A percentile compares a stretch with the other conserved stretches of the same genome.
These are phyloP conservation scores for Orthosia cruda DNA, from an alignment of 2,888 invertebrate species.

Conservation along the genomic window DNA sequence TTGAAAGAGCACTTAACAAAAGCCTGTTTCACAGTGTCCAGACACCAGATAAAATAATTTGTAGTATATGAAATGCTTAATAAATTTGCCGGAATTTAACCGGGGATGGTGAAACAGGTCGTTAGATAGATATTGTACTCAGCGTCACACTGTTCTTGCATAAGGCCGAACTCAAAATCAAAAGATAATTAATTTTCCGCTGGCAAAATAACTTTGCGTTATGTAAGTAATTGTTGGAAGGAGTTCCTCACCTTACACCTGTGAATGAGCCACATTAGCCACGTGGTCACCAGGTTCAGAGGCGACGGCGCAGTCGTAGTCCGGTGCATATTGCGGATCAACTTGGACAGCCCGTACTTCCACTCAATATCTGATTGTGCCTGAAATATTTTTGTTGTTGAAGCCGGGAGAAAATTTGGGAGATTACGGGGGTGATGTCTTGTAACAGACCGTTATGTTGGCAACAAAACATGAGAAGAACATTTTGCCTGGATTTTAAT, in stretches of 20 bases:
- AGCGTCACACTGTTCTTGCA: neutral
- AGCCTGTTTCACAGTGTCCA: neutral
- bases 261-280: constrained; percentile 96
- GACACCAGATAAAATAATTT: neutral
- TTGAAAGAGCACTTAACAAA: neutral
- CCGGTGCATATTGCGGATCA: constrained; percentile 99
- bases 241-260: constrained; percentile 93
- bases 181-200: neutral
- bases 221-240: neutral
- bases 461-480: neutral
- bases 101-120: neutral
- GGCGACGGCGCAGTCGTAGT: constrained; percentile 99
- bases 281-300: constrained; percentile 98
- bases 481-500: too few species aligned
- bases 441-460: neutral
- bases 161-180: neutral
- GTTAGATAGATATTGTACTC: neutral
- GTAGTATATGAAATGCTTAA: neutral
- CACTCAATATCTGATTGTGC: constrained; percentile 99
- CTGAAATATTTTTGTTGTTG: constrained; percentile 88
- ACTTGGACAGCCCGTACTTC: constrained; percentile 99
- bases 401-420: neutral
- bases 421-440: neutral
- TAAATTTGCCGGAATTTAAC: neutral
- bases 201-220: neutral